Percentiles rank a stretch among this genome's conserved stretches.
Conservation (phyloP, 2,888 invertebrate genomes). For the Andrena haemorrhoa region DNA sequence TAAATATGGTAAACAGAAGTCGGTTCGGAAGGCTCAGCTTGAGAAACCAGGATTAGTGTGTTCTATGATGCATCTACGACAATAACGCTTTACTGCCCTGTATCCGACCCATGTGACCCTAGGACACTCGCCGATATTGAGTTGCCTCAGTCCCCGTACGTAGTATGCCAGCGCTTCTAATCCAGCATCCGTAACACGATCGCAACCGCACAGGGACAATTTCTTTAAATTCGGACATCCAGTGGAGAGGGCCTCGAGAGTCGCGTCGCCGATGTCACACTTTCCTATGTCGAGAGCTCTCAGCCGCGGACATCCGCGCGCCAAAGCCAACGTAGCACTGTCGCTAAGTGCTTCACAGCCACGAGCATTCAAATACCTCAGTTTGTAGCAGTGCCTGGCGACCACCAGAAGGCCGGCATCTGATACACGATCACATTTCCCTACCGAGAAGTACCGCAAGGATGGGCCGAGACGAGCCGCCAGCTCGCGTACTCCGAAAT, state of each 20-base stretch:
- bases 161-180: conserved; percentile 95
- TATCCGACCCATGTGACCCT: conserved; percentile 94
- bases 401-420: conserved; percentile 96
- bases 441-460: conserved; percentile 96
- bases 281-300: conserved; percentile 96
- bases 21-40: conserved; percentile 70
- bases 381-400: conserved; percentile 94
- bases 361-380: conserved; percentile 95
- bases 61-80: conserved; percentile 96
- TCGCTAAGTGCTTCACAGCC: conserved; percentile 98
- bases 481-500: conserved; percentile 95
- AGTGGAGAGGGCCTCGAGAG: conserved; percentile 93
- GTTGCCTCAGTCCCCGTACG: conserved; percentile 94
- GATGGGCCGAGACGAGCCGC: conserved; percentile 94
- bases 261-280: conserved; percentile 96
- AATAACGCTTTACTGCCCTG: conserved; percentile 95
- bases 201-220: conserved; percentile 95
- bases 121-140: conserved; percentile 97
- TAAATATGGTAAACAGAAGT: conserved; percentile 40
- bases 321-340: conserved; percentile 94
- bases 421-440: conserved; percentile 96
- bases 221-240: conserved; percentile 96
- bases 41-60: conserved; percentile 98
- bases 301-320: conserved; percentile 93
- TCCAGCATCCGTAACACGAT: conserved; percentile 95